phyloP scores from a whole-genome alignment of 2,797 vertebrate species.

The Rhyacichthys aspro region DNA sequence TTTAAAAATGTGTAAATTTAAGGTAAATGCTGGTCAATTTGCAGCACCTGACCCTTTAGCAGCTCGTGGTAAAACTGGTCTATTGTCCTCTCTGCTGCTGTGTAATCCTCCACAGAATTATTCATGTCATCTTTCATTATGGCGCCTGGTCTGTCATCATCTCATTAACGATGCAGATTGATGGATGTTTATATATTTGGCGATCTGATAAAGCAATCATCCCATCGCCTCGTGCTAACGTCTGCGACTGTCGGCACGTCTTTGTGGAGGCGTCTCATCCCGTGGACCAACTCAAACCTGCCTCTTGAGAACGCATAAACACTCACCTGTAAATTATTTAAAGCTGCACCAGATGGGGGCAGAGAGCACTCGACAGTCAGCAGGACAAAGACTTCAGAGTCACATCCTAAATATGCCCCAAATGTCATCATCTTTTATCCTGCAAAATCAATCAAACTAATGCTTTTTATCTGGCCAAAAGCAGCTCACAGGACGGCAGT shows the following conservation, averaged over 20 bases:
- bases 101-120: neutral
- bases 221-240: neutral
- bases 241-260: neutral
- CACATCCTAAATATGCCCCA: slow-evolving; percentile 17
- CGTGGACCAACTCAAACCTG: neutral
- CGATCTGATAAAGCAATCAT: neutral
- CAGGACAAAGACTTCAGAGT: slow-evolving; percentile 21
- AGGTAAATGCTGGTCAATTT: too few relatives aligned
- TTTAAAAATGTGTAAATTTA: too few relatives aligned
- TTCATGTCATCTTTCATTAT: neutral
- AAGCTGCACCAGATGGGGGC: slow-evolving; percentile 53
- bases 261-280: neutral
- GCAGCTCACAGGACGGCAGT: slow-evolving; percentile 62
- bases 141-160: neutral
- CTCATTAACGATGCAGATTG: neutral
- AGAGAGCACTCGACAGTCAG: slow-evolving; percentile 30
- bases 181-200: neutral
- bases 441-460: slow-evolving; percentile 60
- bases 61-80: too few relatives aligned
- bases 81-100: too few relatives aligned
- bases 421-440: slow-evolving; percentile 25
- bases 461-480: slow-evolving; percentile 58
- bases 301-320: slow-evolving; percentile 8
- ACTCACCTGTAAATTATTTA: slow-evolving; percentile 75
- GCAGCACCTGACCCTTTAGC: too few relatives aligned